Percentiles rank a stretch among this genome's conserved stretches.
Evolutionary conservation across 2,113 vertebrate species (phyloP).

Genomic region (Campylomormyrus tamandua): DNA sequence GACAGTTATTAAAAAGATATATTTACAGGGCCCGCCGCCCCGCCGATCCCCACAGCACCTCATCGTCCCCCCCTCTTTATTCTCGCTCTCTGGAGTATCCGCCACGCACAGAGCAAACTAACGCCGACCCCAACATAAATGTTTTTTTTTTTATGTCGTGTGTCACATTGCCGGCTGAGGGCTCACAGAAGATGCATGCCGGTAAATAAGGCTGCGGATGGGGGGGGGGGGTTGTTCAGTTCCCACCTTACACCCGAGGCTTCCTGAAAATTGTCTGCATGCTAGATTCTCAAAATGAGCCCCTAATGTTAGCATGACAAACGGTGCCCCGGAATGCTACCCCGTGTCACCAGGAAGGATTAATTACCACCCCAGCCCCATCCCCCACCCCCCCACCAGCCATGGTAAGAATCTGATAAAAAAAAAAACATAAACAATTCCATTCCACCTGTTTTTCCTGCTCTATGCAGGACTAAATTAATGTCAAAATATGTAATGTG

Average conservation of each 20-base stretch:
- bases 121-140: conserved; percentile 64
- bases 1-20: conserved; percentile 91
- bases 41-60: neutral
- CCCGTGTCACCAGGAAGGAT: conserved; percentile 86
- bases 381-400: conserved; percentile 23
- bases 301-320: conserved; percentile 96
- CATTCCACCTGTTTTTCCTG: neutral
- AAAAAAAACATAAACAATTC: conserved; percentile 29
- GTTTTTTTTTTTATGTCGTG: conserved; percentile 67
- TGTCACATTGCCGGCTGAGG: conserved; percentile 82
- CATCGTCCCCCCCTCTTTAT: neutral
- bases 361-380: conserved; percentile 80
- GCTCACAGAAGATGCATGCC: conserved; percentile 92
- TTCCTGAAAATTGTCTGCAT: conserved; percentile 98
- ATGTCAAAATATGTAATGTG: neutral
- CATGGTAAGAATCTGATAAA: conserved; percentile 31
- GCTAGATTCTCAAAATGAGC: conserved; percentile 99
- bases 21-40: conserved; percentile 78
- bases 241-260: conserved; percentile 90
- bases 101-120: conserved; percentile 60
- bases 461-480: neutral
- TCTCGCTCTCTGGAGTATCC: neutral
- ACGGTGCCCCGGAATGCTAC: conserved; percentile 79
- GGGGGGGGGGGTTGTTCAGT: conserved; percentile 57
- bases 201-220: conserved; percentile 84